These are phyloP conservation scores for Microplitis deprimator DNA, from an alignment of 2,888 invertebrate genomes.

Conservation along the genomic window DNA sequence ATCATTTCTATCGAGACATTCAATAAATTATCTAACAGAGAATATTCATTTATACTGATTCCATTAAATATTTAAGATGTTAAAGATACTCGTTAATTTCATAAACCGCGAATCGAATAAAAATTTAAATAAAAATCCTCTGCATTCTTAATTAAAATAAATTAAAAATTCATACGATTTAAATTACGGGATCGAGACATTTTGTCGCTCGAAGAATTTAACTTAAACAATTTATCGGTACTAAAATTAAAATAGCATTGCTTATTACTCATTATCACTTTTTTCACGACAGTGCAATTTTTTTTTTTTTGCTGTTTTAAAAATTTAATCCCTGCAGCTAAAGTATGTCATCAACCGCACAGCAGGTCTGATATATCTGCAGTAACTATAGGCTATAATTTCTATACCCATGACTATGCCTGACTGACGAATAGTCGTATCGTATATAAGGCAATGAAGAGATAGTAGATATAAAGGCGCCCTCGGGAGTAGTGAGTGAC, in stretches of 20 bases:
- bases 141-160: too few species aligned
- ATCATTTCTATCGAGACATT: not conserved
- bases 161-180: not conserved
- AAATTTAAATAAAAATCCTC: not conserved
- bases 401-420: not conserved
- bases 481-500: constrained; percentile 39
- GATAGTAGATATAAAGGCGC: constrained; percentile 36
- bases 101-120: not conserved
- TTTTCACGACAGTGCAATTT: not conserved
- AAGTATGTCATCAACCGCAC: not conserved
- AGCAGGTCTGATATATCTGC: not conserved
- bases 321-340: not conserved
- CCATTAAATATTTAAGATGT: not conserved
- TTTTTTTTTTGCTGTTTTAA: not conserved
- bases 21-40: constrained; percentile 10
- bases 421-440: not conserved
- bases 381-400: not conserved
- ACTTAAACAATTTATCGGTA: not conserved
- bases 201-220: not conserved
- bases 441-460: constrained; percentile 28
- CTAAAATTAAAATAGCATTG: not conserved
- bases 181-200: not conserved
- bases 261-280: not conserved
- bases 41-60: not conserved
- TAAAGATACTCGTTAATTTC: not conserved